phyloP scores from a whole-genome alignment of 2,797 vertebrate species.

The Basileuterus tristriatus region DNA sequence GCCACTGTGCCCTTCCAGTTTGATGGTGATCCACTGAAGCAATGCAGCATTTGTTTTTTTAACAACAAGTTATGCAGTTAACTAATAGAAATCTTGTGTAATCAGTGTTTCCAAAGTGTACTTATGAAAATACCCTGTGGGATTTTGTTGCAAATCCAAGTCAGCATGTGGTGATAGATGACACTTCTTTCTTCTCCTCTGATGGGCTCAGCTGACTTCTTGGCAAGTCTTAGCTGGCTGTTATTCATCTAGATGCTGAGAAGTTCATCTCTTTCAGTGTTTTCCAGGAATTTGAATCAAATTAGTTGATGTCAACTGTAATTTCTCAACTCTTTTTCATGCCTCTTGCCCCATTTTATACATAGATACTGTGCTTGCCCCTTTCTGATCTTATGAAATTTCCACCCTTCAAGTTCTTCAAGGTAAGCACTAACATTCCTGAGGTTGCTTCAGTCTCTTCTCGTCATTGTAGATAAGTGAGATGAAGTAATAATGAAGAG shows the following conservation, averaged over 20 bases:
- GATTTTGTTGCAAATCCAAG: conserved; percentile 16
- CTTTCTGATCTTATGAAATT: conserved; percentile 42
- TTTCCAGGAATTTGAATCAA: neutral
- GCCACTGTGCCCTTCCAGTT: neutral
- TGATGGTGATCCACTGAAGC: neutral
- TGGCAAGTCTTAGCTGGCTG: neutral
- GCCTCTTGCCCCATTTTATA: neutral
- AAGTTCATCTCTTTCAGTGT: neutral
- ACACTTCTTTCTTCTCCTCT: neutral
- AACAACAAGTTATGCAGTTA: neutral
- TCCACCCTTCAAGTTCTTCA: conserved; percentile 33
- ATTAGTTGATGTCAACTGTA: neutral
- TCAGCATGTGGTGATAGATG: neutral
- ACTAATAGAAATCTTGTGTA: conserved; percentile 25
- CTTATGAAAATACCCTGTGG: conserved; percentile 26
- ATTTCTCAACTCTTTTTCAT: neutral
- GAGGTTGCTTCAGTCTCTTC: conserved; percentile 40
- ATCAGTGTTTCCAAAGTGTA: conserved; percentile 14
- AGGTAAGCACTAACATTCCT: conserved; percentile 31
- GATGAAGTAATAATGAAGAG: conserved; percentile 40
- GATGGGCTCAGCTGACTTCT: neutral
- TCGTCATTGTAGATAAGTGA: neutral
- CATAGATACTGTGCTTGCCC: neutral
- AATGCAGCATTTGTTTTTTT: neutral
- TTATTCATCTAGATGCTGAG: neutral